These are phyloP conservation scores for Megalurothrips usitatus DNA, from an alignment of 2,888 invertebrate genomes.

Conservation along the genomic window DNA sequence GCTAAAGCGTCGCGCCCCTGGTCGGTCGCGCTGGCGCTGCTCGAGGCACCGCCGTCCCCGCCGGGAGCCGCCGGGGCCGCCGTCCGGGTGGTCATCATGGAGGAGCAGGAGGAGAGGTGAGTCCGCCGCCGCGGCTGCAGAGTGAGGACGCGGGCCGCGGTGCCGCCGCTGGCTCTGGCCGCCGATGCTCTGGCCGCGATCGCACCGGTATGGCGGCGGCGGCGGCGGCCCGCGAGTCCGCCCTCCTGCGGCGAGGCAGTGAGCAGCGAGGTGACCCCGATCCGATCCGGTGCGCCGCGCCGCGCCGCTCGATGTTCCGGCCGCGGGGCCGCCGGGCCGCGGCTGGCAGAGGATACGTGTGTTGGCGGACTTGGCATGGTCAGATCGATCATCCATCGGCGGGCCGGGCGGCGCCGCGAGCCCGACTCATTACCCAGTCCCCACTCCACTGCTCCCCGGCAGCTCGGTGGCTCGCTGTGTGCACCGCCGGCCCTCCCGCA, in stretches of 20 bases:
- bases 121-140: background rate
- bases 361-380: too few species aligned
- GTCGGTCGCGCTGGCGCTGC: conserved; percentile 8
- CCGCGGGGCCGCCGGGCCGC: background rate
- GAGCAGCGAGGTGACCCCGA: background rate
- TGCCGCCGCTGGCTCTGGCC: background rate
- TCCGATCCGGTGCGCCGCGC: background rate
- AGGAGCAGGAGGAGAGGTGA: conserved; percentile 16
- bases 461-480: too few species aligned
- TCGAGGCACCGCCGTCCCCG: background rate
- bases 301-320: conserved; percentile 13
- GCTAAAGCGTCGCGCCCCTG: background rate
- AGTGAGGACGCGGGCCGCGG: background rate
- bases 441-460: too few species aligned
- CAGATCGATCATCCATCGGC: too few species aligned
- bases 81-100: background rate
- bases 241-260: background rate
- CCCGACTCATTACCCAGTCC: too few species aligned
- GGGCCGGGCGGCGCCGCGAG: too few species aligned
- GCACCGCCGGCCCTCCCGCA: too few species aligned
- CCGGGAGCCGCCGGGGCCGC: background rate
- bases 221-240: too few species aligned
- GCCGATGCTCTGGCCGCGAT: background rate
- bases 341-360: too few species aligned
- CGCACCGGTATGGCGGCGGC: too few species aligned